Base-by-base conservation (phyloP, 2,888 invertebrate genomes). In the Cenopis cana region DNA sequence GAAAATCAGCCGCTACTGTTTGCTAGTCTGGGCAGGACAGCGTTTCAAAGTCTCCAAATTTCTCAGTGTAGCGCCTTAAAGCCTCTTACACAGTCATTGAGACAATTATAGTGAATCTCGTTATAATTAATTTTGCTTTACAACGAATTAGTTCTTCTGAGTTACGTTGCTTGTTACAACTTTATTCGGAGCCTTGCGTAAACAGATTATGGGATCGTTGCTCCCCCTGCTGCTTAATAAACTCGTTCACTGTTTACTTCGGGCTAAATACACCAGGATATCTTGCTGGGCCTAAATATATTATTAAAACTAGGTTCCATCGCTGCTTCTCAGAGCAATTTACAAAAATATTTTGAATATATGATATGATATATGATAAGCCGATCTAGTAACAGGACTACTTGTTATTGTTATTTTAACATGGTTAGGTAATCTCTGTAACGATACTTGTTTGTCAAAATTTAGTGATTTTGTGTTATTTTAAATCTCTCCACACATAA, bases 271-370 rank as follows among this genome's bases (percentile, higher is more conserved):
- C 60, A 67, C 38, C 38, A 61, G 24, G 68, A 54, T 38, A 60
- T 18, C 56, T 62, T 56, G 69, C 69, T 62, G 50, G 50, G 62
- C 61, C 69, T 62, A 56, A 69, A 68, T 68, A 68, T 61, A 55
- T 55, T 69, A 69, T 55, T 69, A 3, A 1, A 24, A 36, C 69
- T 69, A 69, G 55, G 49, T 36, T 50, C 33, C 18, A 18, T 36
- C 59, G 38, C 3, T 24, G 6, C 20, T 1, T 59, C 24, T 41
- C 11, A 41, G 12, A 41, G 12, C 12, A 41, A 14, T 12, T 41
- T 12, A 20, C 14, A 24, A 24, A 17, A 46, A 20, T 3, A 20
- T 60, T 46, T 54, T 54, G 54, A 54, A 54, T 14, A 14, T n/a
- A 29, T 24, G 6, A 54, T 54, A n/a, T n/a, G n/a, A n/a, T n/a